These are phyloP conservation scores for Mugil cephalus DNA, from an alignment of 2,113 vertebrate genomes.

Conservation along the genomic window DNA sequence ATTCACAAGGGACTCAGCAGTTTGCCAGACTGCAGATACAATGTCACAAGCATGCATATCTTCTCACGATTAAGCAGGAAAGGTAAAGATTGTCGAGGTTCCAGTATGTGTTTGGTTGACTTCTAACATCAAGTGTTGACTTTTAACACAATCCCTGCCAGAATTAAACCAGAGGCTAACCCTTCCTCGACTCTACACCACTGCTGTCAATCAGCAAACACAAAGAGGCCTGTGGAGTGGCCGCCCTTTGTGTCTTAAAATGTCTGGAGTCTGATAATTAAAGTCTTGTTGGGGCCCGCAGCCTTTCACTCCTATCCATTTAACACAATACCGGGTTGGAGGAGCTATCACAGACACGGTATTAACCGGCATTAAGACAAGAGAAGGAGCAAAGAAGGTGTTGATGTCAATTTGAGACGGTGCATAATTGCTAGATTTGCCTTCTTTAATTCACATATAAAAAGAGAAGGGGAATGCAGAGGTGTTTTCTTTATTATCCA, in stretches of 20 bases:
- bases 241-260: conserved; percentile 61
- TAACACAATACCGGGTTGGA: conserved; percentile 67
- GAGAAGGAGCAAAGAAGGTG: not conserved
- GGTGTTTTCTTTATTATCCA: too few relatives aligned
- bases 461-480: not conserved
- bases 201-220: conserved; percentile 66
- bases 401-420: conserved; percentile 6
- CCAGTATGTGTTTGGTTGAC: conserved; percentile 52
- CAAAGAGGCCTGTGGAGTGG: conserved; percentile 58
- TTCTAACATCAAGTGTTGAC: conserved; percentile 57
- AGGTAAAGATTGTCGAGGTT: conserved; percentile 22
- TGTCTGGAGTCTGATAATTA: conserved; percentile 74
- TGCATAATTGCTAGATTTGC: not conserved
- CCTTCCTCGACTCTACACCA: conserved; percentile 38
- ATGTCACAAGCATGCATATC: conserved; percentile 32
- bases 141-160: conserved; percentile 42
- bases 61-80: conserved; percentile 28
- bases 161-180: conserved; percentile 39
- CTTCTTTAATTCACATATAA: not conserved
- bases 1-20: not conserved
- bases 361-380: not conserved
- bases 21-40: conserved; percentile 25
- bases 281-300: conserved; percentile 60
- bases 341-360: not conserved
- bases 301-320: conserved; percentile 59